A percentile compares a stretch with the other conserved stretches of the same genome.
Evolutionary conservation across 2,888 invertebrate species (phyloP).

Genomic region (Eilema griseolum): DNA sequence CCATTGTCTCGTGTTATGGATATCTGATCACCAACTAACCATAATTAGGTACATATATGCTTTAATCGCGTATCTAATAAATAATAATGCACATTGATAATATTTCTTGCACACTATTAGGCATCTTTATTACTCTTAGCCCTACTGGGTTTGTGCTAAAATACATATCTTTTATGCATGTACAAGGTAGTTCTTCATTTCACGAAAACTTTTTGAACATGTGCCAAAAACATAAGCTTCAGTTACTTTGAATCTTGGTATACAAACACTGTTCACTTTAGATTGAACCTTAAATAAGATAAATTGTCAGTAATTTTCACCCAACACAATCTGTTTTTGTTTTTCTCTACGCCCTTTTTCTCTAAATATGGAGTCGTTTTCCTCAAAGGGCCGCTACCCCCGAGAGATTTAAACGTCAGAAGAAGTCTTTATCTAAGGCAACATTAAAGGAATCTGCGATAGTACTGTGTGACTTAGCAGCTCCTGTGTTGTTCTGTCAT

Average conservation of each 20-base stretch:
- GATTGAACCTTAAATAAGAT: constrained; percentile 22
- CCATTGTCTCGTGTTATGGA: not conserved
- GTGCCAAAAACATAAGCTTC: not conserved
- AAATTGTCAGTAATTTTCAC: constrained; percentile 30
- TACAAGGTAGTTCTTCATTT: not conserved
- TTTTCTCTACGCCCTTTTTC: constrained; percentile 39
- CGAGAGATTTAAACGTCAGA: constrained; percentile 61
- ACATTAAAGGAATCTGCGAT: constrained; percentile 50
- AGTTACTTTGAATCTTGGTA: not conserved
- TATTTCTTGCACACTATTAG: not conserved
- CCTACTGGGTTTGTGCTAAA: not conserved
- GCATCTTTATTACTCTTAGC: not conserved
- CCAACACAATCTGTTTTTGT: constrained; percentile 26
- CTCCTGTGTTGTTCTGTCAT: constrained; percentile 22
- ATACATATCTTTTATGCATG: not conserved
- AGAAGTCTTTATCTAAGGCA: constrained; percentile 58
- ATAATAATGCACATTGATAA: not conserved
- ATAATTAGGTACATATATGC: not conserved
- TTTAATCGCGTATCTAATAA: not conserved
- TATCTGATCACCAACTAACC: not conserved
- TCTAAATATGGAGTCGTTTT: constrained; percentile 69
- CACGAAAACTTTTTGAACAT: too few species aligned
- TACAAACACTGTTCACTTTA: constrained; percentile 14
- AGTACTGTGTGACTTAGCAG: constrained; percentile 31
- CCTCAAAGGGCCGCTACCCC: constrained; percentile 68